A percentile compares a stretch with the other conserved stretches of the same genome.
Conservation (phyloP, 2,888 invertebrate genomes). For the Leptinotarsa rubiginosa region DNA sequence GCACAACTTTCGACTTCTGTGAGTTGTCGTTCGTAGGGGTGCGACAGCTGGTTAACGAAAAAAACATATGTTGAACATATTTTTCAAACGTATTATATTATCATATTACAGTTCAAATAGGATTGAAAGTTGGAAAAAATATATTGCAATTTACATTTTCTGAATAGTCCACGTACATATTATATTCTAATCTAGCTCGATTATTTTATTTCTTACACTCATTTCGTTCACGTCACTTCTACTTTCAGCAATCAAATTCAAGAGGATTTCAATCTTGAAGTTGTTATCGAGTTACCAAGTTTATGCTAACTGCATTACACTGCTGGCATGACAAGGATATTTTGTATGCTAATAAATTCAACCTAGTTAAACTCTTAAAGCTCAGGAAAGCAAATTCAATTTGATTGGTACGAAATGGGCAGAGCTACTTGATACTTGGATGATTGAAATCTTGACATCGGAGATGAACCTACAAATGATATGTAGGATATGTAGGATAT, state of each 20-base stretch:
- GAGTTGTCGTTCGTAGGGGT: no score
- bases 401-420: constrained; percentile 19
- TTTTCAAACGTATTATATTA: no score
- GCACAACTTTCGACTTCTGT: no score
- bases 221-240: constrained; percentile 4
- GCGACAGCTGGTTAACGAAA: no score
- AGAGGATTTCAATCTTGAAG: constrained; percentile 27
- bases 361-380: constrained; percentile 33
- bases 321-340: constrained; percentile 26
- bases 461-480: neutral
- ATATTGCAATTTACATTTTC: no score
- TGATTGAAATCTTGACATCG: neutral
- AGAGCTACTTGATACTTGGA: constrained; percentile 8
- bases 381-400: constrained; percentile 25
- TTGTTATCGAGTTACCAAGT: constrained; percentile 36
- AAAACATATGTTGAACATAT: no score
- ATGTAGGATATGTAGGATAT: no score
- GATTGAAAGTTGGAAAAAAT: no score
- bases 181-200: neutral
- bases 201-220: neutral
- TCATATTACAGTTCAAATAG: no score
- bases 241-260: constrained; percentile 16
- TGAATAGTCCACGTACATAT: no score
- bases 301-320: constrained; percentile 33
- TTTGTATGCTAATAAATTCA: constrained; percentile 40